Evolutionary conservation across 2,888 invertebrate genomes (phyloP), one percentile per base, ranked within the genome.

Genomic region (Glomeris marginata): DNA sequence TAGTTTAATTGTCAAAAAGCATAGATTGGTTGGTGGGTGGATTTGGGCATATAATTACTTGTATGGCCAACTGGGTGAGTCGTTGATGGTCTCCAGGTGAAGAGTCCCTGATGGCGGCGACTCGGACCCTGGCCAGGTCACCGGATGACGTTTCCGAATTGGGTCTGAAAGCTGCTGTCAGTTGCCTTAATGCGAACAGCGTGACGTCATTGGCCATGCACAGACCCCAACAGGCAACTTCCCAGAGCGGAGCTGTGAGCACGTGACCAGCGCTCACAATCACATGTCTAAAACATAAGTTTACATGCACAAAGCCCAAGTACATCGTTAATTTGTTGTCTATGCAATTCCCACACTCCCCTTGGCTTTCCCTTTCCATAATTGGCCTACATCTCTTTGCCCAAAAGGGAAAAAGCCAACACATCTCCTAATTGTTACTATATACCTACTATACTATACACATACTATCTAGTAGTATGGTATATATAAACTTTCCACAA

Each of bases 131-230:
- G 1, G 69, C 70, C 41, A 67, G 61, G 66, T 92, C 92, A 0
- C 92, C 92, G 65, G 91, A 91, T 68, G 92, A 94, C 63, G 90
- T 91, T 60, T 88, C 85, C 0, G 92, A 92, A 62, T 87, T 82
- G 59, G 84, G 80, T 60, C 86, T 82, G 65, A 92, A 95, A 36
- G 88, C 88, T 61, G 84, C 78, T 51, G 87, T 87, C 37, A 95
- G 72, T 68, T 88, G 88, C 55, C 85, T 81, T 49, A 94, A 66
- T 35, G 88, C 86, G 56, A 84, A 82, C 48, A 92, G 76, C 45
- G 88, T 88, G 16, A 69, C 65, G n/a, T 64, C 79, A 59, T 86
- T 83, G 33, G 88, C 86, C 60, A 84, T 75, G 60, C 85, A 83
- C 51, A 92, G 75, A 41, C 83, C 83, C 41, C 79, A 77, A 52